These are phyloP conservation scores for Eospalax fontanierii DNA, from an alignment of 2,797 vertebrate genomes.

Conservation along the genomic window DNA sequence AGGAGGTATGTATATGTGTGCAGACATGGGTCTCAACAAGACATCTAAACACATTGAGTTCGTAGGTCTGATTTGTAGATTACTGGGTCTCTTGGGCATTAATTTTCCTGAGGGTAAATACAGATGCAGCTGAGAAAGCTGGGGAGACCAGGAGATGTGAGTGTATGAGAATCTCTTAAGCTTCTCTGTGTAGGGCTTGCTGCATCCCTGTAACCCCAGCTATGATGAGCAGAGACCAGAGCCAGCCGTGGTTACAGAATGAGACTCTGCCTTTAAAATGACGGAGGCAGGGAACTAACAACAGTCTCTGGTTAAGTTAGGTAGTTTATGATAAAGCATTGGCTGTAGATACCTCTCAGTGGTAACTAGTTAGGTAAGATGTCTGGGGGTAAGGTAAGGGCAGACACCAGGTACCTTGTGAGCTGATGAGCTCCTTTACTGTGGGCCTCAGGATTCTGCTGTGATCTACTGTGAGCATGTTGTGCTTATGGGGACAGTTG, in stretches of 20 bases:
- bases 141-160: too few relatives aligned
- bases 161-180: too few relatives aligned
- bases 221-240: not conserved
- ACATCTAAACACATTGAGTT: not conserved
- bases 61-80: not conserved
- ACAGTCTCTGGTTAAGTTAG: not conserved
- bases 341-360: accelerated
- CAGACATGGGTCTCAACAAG: not conserved
- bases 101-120: accelerated
- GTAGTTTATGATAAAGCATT: accelerated
- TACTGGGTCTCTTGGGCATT: too few relatives aligned
- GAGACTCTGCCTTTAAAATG: not conserved
- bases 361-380: not conserved
- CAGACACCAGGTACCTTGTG: not conserved
- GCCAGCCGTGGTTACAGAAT: not conserved
- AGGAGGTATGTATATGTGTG: constrained; percentile 88
- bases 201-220: too few relatives aligned
- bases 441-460: accelerated
- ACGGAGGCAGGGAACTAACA: not conserved
- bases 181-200: too few relatives aligned
- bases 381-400: too few relatives aligned
- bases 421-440: not conserved
- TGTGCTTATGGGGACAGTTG: not conserved
- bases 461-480: not conserved
- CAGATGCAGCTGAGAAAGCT: too few relatives aligned